phyloP scores from a whole-genome alignment of 2,113 vertebrate genomes.

The Grammomys dolichurus region DNA sequence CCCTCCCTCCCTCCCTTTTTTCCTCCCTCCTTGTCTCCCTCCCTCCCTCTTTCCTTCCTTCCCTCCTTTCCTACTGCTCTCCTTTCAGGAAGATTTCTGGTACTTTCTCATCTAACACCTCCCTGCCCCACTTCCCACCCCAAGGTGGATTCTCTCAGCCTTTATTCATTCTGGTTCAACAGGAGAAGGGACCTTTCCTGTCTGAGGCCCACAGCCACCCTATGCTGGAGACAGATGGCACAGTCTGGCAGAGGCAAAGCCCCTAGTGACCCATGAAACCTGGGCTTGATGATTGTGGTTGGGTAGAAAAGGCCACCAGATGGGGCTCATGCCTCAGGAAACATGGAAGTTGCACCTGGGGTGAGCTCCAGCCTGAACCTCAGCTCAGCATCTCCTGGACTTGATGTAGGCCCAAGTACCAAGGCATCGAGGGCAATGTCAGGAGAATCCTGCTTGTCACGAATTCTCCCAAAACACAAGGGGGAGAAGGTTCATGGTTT shows the following conservation, averaged over 20 bases:
- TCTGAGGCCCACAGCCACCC: background rate
- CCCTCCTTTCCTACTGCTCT: too few relatives aligned
- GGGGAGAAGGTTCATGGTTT: too few relatives aligned
- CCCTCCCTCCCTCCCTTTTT: accelerated
- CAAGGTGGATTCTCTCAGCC: background rate
- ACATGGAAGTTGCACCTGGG: background rate
- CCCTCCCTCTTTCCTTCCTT: too few relatives aligned
- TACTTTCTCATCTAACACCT: background rate
- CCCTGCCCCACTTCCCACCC: too few relatives aligned
- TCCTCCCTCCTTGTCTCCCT: accelerated
- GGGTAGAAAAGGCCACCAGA: background rate
- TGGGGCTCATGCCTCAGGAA: conserved; percentile 14
- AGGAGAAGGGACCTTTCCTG: background rate
- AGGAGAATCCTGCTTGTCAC: background rate
- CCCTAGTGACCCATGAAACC: background rate
- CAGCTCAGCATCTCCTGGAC: background rate
- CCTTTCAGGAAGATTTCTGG: background rate
- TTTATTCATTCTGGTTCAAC: too few relatives aligned
- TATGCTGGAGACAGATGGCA: background rate
- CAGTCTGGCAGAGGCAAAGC: too few relatives aligned
- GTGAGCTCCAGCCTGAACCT: background rate
- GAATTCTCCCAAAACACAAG: background rate
- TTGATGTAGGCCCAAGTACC: background rate
- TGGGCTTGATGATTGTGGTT: background rate
- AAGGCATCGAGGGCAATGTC: background rate